Evolutionary conservation across 2,113 vertebrate species (phyloP), one percentile per base, ranked within the genome.

Genomic region (Grantiella picta): DNA sequence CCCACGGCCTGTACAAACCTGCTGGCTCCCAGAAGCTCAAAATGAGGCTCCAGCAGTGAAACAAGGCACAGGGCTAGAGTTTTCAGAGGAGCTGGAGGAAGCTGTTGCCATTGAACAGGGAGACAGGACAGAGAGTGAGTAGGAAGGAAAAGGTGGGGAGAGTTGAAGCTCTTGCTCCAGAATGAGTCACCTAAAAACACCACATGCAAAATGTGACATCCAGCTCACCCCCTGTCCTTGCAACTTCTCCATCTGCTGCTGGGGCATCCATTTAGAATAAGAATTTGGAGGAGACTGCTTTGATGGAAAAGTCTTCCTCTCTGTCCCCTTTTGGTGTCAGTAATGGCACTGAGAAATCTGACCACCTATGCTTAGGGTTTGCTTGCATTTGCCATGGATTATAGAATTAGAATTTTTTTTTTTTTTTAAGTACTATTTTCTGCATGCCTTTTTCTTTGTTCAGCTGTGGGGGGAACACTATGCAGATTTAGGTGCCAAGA

Each of bases 321-420:
- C 19, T 71, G 63, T 78, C 73, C 59, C 76, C 94, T 95, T 94
- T 82, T 66, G 88, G 59, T 75, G 63, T 68, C 87, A 84, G 86
- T 42, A 69, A 78, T 6, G 66, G 24, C 68, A 61, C 77, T 40
- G 63, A 75, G 82, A 95, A 84, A 92, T 14, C 29, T 27, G 71
- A 64, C 54, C 0, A 23, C 28, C 70, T 65, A 9, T 15, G 61
- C 89, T 75, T 38, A 44, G 57, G 59, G 59, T 92, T 93, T 94
- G 42, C 82, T 96, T 94, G 63, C 90, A 35, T 94, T 94, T 95
- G 69, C 36, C 89, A 82, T n/a, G 72, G 18, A 44, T 69, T 71
- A 76, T 12, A 83, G 75, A 95, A 95, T 80, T 76, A 72, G 69
- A 38, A 27, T 49, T 78, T 52, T 50, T 8, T 36, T 8, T 36